phyloP scores from a whole-genome alignment of 2,113 vertebrate genomes.

The Hyperopisus bebe region DNA sequence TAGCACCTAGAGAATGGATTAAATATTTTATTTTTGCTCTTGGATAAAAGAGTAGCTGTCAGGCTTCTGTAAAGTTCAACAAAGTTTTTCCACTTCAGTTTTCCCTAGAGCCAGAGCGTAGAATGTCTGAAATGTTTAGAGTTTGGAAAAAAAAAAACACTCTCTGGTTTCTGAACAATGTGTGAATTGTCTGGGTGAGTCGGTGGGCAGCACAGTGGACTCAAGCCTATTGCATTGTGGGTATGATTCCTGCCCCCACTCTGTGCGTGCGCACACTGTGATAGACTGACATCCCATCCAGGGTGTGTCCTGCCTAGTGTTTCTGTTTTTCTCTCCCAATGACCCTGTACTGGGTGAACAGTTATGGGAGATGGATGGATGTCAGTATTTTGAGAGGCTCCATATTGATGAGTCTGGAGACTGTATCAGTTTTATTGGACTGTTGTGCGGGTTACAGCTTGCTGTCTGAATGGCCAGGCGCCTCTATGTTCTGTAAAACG shows the following conservation, averaged over 20 bases:
- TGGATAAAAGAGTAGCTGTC: neutral
- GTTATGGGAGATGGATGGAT: neutral
- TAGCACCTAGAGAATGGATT: neutral
- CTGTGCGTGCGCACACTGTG: neutral
- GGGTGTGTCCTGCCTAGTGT: neutral
- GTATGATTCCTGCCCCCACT: neutral
- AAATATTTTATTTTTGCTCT: neutral
- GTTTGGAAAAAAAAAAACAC: neutral
- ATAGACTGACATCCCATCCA: neutral
- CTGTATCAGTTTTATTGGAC: neutral
- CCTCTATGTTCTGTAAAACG: conserved; percentile 27
- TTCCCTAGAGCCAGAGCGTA: neutral
- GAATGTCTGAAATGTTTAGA: neutral
- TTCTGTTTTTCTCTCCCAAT: neutral
- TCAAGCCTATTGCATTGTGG: neutral
- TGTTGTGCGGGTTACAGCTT: neutral
- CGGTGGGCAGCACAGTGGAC: neutral
- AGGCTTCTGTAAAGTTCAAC: neutral
- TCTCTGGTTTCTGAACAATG: neutral
- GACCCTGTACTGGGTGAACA: neutral
- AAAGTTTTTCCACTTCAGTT: neutral
- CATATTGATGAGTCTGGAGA: neutral
- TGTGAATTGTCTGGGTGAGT: neutral
- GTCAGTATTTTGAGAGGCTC: neutral
- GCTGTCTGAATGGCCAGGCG: neutral